These are phyloP conservation scores for Mythimna albipuncta DNA, from an alignment of 2,888 invertebrate species.

Conservation along the genomic window DNA sequence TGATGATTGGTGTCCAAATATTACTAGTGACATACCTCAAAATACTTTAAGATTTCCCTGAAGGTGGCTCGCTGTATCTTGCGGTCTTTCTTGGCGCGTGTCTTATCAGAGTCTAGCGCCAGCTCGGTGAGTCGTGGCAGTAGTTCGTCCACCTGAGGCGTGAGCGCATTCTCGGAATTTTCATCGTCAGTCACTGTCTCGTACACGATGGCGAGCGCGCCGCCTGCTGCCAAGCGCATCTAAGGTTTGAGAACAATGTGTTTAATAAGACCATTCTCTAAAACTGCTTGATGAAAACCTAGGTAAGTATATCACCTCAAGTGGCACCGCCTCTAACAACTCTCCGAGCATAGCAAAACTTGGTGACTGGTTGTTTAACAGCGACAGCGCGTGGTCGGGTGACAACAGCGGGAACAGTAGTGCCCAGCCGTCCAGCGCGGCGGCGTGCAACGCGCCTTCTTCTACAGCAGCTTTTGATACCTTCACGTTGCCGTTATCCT, in stretches of 20 bases:
- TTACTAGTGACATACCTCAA: constrained; percentile 93
- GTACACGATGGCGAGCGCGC: constrained; percentile 94
- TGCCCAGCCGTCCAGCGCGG: constrained; percentile 97
- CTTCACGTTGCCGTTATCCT: constrained; percentile 87
- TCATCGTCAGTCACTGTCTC: constrained; percentile 95
- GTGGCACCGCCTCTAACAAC: constrained; percentile 89
- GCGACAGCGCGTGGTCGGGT: constrained; percentile 92
- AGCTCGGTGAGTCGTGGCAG: constrained; percentile 92
- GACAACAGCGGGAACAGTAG: constrained; percentile 96
- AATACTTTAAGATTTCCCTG: constrained; percentile 96
- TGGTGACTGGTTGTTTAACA: constrained; percentile 80
- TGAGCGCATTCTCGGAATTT: constrained; percentile 89
- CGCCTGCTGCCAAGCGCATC: constrained; percentile 93
- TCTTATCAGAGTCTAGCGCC: constrained; percentile 97
- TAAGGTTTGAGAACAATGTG: constrained; percentile 38
- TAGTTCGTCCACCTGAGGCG: constrained; percentile 91
- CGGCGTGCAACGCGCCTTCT: constrained; percentile 93
- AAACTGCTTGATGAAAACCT: not conserved
- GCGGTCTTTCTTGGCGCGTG: constrained; percentile 97
- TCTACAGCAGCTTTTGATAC: constrained; percentile 90
- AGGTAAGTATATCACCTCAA: constrained; percentile 66
- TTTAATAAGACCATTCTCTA: not conserved
- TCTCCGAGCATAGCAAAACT: constrained; percentile 85
- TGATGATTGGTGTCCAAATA: too few species aligned
- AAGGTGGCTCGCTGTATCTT: constrained; percentile 98